Conservation (phyloP, 2,797 vertebrate species). For the Hoplostethus mediterraneus region DNA sequence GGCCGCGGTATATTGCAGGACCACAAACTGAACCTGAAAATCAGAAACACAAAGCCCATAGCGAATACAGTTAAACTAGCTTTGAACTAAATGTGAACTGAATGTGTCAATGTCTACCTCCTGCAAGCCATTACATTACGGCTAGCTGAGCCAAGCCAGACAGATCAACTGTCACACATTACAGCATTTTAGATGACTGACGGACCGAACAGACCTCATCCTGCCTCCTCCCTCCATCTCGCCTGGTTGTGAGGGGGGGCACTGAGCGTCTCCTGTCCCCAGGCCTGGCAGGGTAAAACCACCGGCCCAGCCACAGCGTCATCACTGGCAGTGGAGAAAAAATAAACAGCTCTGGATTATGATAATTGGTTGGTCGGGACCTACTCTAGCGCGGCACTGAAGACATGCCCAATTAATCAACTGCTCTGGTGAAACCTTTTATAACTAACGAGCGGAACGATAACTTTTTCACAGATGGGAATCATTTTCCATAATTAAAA, state of each 20-base stretch:
- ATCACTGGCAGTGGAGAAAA: slow-evolving; percentile 82
- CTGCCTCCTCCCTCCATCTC: slow-evolving; percentile 34
- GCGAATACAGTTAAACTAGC: slow-evolving; percentile 43
- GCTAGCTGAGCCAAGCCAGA: slow-evolving; percentile 40
- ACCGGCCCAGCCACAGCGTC: slow-evolving; percentile 50
- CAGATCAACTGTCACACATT: slow-evolving; percentile 62
- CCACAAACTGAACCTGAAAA: slow-evolving; percentile 2
- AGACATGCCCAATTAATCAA: slow-evolving; percentile 91
- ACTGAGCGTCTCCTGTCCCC: slow-evolving; percentile 72
- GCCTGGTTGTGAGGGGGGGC: slow-evolving; percentile 21
- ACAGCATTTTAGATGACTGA: slow-evolving; percentile 63
- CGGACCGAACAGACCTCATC: slow-evolving; percentile 61
- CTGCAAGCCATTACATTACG: slow-evolving; percentile 16
- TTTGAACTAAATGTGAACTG: slow-evolving; percentile 30
- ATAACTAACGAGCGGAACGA: slow-evolving; percentile 86
- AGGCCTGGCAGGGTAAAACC: slow-evolving; percentile 71
- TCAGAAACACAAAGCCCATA: slow-evolving; percentile 36
- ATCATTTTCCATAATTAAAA: slow-evolving; percentile 92
- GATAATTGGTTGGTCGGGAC: slow-evolving; percentile 90
- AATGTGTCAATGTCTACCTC: slow-evolving; percentile 48
- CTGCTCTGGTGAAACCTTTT: slow-evolving; percentile 86
- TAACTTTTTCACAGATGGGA: slow-evolving; percentile 91
- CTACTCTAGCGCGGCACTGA: slow-evolving; percentile 75
- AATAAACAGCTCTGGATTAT: slow-evolving; percentile 92
- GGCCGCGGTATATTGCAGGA: slow-evolving; percentile 6